Evolutionary conservation across 2,888 invertebrate genomes (phyloP).

Genomic region (Monoplex corrugatus): DNA sequence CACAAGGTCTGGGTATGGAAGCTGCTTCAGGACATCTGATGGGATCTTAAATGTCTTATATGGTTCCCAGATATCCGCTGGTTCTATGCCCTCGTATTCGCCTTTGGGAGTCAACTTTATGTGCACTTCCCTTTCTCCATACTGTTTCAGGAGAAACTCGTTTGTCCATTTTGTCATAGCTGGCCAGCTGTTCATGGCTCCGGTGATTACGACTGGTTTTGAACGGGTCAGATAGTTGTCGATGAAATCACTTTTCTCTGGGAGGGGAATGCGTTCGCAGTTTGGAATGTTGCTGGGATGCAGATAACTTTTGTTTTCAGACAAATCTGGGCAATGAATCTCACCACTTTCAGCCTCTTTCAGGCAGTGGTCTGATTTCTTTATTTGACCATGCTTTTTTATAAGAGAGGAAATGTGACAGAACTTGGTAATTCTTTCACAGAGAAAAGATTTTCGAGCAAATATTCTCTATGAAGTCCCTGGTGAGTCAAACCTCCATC

Average conservation of each 20-base stretch:
- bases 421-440: constrained; percentile 53
- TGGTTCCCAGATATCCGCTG: constrained; percentile 72
- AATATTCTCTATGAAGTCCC: constrained; percentile 71
- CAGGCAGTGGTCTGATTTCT: constrained; percentile 54
- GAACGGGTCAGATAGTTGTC: constrained; percentile 73
- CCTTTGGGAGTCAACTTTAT: constrained; percentile 77
- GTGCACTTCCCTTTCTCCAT: constrained; percentile 71
- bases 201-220: constrained; percentile 77
- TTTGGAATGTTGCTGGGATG: constrained; percentile 52
- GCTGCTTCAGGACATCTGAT: constrained; percentile 64
- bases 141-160: constrained; percentile 67
- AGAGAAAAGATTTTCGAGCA: constrained; percentile 69
- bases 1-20: constrained; percentile 77
- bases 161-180: constrained; percentile 77
- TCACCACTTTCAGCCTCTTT: constrained; percentile 55
- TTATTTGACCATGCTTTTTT: background rate
- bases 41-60: constrained; percentile 70
- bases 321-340: background rate
- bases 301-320: constrained; percentile 24
- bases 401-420: constrained; percentile 25
- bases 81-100: constrained; percentile 79
- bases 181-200: constrained; percentile 71
- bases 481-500: constrained; percentile 64
- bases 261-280: constrained; percentile 67
- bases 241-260: constrained; percentile 70